These are phyloP conservation scores for Lemur catta DNA, from an alignment of 2,797 vertebrate genomes.

Conservation along the genomic window DNA sequence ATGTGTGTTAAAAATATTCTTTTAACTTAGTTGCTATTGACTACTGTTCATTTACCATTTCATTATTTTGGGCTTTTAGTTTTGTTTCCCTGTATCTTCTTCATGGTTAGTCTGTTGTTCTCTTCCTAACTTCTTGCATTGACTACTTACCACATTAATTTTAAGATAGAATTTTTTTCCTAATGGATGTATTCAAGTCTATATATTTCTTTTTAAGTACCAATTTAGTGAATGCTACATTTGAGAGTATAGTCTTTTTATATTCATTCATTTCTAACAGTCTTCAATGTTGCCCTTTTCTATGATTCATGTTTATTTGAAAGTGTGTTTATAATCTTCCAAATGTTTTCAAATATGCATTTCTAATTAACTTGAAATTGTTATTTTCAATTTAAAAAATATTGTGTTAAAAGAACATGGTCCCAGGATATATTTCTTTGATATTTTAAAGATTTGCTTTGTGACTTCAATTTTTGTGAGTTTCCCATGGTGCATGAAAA, in stretches of 20 bases:
- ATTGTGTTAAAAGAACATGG: neutral
- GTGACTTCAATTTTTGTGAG: neutral
- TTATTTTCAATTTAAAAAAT: neutral
- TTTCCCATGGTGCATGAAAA: neutral
- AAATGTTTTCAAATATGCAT: neutral
- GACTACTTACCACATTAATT: neutral
- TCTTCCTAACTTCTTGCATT: neutral
- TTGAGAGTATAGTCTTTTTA: neutral
- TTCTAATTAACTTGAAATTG: neutral
- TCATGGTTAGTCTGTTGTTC: neutral
- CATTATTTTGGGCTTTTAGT: neutral
- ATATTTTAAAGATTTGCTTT: conserved; percentile 6
- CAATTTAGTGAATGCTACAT: neutral
- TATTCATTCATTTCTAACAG: neutral
- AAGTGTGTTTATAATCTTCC: neutral
- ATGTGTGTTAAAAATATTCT: neutral
- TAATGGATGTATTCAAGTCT: neutral
- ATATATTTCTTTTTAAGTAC: neutral
- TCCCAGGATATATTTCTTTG: neutral
- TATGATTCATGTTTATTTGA: neutral
- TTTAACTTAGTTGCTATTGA: neutral
- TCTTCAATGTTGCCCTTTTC: neutral
- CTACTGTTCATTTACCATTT: neutral
- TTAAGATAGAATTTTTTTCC: neutral
- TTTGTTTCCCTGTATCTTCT: neutral